A percentile compares a stretch with the other conserved stretches of the same genome.
phyloP scores from a whole-genome alignment of 1,140 invertebrate species.

The Sycophila sp. region DNA sequence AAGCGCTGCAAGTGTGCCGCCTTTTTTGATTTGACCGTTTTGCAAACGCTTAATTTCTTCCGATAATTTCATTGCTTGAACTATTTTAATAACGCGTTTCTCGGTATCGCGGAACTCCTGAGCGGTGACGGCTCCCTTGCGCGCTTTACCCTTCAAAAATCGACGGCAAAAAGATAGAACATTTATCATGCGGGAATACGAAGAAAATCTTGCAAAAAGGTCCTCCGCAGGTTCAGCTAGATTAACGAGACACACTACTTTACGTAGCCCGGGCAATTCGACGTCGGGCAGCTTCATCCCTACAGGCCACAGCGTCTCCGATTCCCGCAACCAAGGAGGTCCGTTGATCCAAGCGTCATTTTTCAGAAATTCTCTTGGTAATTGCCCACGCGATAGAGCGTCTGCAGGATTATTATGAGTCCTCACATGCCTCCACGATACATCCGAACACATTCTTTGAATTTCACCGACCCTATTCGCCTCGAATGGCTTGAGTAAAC shows the following conservation, averaged over 20 bases:
- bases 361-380: background rate
- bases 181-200: constrained; percentile 41
- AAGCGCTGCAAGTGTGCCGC: background rate
- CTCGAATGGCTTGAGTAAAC: constrained; percentile 53
- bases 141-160: no score
- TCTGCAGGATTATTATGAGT: background rate
- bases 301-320: background rate
- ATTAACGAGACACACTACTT: background rate
- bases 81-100: background rate
- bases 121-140: constrained; percentile 11
- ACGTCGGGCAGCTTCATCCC: constrained; percentile 35
- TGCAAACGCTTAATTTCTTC: background rate
- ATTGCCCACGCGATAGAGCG: background rate
- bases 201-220: constrained; percentile 32
- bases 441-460: constrained; percentile 36
- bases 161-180: constrained; percentile 16
- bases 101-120: background rate
- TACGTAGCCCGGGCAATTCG: background rate
- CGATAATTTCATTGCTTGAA: background rate
- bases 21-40: background rate
- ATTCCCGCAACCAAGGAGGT: background rate
- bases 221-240: background rate
- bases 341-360: background rate
- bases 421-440: constrained; percentile 45
- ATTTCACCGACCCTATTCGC: constrained; percentile 57